phyloP scores from a whole-genome alignment of 2,888 invertebrate genomes.

The Aspidiotus rigidus region DNA sequence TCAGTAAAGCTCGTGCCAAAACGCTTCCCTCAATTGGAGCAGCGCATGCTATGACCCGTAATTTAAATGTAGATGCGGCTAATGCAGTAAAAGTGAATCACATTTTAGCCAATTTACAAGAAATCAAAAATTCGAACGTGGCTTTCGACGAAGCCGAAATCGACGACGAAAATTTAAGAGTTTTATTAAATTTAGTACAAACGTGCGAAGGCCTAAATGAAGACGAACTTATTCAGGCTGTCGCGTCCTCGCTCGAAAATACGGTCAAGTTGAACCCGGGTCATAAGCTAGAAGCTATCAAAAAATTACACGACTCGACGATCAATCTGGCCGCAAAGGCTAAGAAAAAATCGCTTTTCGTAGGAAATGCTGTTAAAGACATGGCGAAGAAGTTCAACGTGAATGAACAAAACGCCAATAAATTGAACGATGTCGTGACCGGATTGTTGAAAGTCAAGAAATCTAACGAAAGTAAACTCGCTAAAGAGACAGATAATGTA shows the following conservation, averaged over 20 bases:
- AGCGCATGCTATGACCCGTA: neutral
- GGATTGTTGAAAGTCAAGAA: no score
- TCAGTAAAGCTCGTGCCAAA: constrained; percentile 13
- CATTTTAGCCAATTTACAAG: neutral
- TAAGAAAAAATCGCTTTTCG: no score
- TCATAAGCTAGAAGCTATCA: constrained; percentile 5
- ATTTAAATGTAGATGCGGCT: neutral
- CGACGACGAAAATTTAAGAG: neutral
- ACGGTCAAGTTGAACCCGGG: neutral
- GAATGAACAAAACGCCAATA: no score
- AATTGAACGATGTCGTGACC: no score
- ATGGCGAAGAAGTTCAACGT: no score
- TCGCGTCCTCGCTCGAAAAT: neutral
- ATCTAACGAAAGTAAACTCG: no score
- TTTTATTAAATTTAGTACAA: neutral
- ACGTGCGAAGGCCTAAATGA: neutral
- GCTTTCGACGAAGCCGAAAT: neutral
- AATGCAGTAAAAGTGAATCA: neutral
- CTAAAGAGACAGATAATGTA: constrained; percentile 40
- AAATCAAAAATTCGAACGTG: constrained; percentile 3
- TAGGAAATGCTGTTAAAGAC: no score
- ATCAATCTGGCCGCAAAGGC: neutral
- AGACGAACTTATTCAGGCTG: neutral
- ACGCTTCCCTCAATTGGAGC: neutral
- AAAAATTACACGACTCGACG: constrained; percentile 1